phyloP scores from a whole-genome alignment of 2,113 vertebrate genomes.

The Muntiacus reevesi region DNA sequence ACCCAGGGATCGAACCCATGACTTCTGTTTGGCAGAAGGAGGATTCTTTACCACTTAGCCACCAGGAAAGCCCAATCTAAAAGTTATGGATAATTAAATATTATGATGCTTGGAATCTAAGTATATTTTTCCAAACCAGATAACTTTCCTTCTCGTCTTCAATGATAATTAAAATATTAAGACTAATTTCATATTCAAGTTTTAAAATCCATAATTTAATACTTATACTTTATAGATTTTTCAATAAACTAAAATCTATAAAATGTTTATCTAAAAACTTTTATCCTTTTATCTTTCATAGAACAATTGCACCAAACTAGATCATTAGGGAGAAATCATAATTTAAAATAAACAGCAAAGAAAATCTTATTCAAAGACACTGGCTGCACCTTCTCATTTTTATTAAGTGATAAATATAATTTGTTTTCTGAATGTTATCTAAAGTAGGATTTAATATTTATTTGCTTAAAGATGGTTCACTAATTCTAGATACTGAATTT shows the following conservation, averaged over 20 bases:
- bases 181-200: not conserved
- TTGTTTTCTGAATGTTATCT: not conserved
- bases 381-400: not conserved
- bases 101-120: not conserved
- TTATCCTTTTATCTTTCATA: not conserved
- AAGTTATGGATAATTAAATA: not conserved
- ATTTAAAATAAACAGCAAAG: not conserved
- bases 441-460: not conserved
- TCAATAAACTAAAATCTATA: not conserved
- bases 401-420: not conserved
- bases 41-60: not conserved
- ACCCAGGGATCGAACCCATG: not conserved
- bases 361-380: not conserved
- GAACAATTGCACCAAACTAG: not conserved
- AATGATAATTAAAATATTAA: not conserved
- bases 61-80: not conserved
- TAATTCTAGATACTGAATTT: not conserved
- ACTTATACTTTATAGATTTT: not conserved
- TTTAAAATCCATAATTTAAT: not conserved
- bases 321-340: not conserved
- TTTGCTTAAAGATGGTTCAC: not conserved
- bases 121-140: conserved; percentile 13
- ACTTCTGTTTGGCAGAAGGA: not conserved
- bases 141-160: not conserved
- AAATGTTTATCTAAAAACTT: not conserved